These are phyloP conservation scores for Phaonia tiefii DNA, from an alignment of 2,888 invertebrate species.

Conservation along the genomic window DNA sequence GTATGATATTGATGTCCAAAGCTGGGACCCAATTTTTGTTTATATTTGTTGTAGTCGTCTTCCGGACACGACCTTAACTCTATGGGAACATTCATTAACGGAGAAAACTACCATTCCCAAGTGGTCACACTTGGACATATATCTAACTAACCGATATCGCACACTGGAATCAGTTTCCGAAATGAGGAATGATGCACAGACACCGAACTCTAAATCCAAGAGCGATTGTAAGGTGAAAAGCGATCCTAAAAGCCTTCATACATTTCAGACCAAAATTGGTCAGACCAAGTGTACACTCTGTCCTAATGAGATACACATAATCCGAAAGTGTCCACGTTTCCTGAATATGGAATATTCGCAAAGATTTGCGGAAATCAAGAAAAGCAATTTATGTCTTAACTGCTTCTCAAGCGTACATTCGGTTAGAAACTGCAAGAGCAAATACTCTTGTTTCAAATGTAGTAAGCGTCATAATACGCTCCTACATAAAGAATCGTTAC, in stretches of 20 bases:
- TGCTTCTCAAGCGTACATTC: slow-evolving; percentile 36
- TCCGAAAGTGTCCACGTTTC: too few species aligned
- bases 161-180: too few species aligned
- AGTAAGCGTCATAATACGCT: slow-evolving; percentile 36
- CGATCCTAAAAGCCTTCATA: not conserved
- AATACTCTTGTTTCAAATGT: slow-evolving; percentile 33
- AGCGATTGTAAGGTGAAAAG: not conserved
- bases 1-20: not conserved
- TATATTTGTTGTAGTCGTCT: too few species aligned
- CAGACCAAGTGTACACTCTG: not conserved
- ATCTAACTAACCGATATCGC: too few species aligned
- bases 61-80: too few species aligned
- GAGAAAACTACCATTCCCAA: too few species aligned
- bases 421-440: slow-evolving; percentile 36
- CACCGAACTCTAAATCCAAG: not conserved
- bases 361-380: slow-evolving; percentile 17
- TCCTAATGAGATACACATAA: too few species aligned
- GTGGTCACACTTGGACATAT: too few species aligned
- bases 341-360: slow-evolving; percentile 14
- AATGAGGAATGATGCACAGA: too few species aligned
- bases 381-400: not conserved
- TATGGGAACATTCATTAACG: too few species aligned
- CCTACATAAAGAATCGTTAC: not conserved
- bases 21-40: too few species aligned
- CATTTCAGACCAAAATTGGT: slow-evolving; percentile 29